These are phyloP conservation scores for Proteles cristata DNA, from an alignment of 2,113 vertebrate genomes.

Conservation along the genomic window DNA sequence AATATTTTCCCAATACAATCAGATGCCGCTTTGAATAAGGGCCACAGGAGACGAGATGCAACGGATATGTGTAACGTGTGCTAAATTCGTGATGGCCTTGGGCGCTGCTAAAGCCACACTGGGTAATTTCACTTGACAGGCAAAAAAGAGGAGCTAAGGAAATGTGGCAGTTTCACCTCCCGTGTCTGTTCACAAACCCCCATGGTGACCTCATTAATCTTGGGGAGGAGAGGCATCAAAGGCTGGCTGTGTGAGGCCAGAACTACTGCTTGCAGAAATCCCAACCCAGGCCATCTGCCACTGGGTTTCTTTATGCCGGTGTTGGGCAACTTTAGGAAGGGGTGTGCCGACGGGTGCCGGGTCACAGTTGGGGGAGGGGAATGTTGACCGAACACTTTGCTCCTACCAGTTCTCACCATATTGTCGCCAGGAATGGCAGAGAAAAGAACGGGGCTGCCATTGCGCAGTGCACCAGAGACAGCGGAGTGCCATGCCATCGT, in stretches of 20 bases:
- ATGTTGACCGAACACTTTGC: background rate
- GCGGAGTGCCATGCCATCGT: background rate
- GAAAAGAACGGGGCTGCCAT: background rate
- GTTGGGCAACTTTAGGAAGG: slow-evolving; percentile 26
- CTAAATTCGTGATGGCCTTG: slow-evolving; percentile 86
- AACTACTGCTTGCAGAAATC: slow-evolving; percentile 56
- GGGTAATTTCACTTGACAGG: slow-evolving; percentile 86
- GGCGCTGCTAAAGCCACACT: slow-evolving; percentile 83
- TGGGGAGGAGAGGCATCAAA: slow-evolving; percentile 60
- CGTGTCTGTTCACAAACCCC: slow-evolving; percentile 77
- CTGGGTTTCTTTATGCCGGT: slow-evolving; percentile 47
- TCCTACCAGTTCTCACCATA: background rate
- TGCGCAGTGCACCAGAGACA: background rate
- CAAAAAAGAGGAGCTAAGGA: slow-evolving; percentile 82
- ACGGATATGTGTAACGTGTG: slow-evolving; percentile 87
- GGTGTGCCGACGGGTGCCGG: background rate
- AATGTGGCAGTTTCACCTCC: slow-evolving; percentile 84
- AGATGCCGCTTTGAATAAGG: slow-evolving; percentile 85
- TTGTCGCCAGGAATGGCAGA: background rate
- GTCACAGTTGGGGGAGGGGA: background rate
- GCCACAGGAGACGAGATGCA: slow-evolving; percentile 84
- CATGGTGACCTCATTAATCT: slow-evolving; percentile 74
- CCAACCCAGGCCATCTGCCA: slow-evolving; percentile 3
- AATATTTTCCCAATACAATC: slow-evolving; percentile 88
- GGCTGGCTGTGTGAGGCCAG: slow-evolving; percentile 38